phyloP scores from a whole-genome alignment of 2,888 invertebrate species.

The Lithosia quadra region DNA sequence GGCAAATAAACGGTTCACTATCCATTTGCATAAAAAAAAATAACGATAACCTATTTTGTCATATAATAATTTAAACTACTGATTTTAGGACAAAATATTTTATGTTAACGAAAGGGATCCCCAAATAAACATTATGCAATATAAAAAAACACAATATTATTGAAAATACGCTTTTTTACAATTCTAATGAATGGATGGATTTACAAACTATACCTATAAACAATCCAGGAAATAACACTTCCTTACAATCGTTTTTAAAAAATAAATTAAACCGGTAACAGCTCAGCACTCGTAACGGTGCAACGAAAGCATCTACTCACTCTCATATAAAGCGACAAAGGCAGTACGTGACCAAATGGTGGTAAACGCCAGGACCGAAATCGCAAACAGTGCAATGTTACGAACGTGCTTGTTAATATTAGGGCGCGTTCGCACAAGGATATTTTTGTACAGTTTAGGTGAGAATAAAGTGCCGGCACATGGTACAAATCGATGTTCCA shows the following conservation, averaged over 20 bases:
- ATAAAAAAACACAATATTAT: too few relatives aligned
- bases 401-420: slow-evolving; percentile 9
- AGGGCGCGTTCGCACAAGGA: background rate
- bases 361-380: background rate
- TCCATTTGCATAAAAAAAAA: too few relatives aligned
- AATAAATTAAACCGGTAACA: background rate
- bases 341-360: slow-evolving; percentile 6
- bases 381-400: background rate
- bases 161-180: too few relatives aligned
- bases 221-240: too few relatives aligned
- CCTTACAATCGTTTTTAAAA: background rate
- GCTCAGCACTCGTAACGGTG: background rate
- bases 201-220: too few relatives aligned
- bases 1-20: too few relatives aligned
- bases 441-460: background rate
- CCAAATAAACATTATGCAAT: too few relatives aligned
- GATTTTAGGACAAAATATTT: too few relatives aligned
- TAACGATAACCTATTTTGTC: too few relatives aligned
- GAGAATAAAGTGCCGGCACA: background rate
- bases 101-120: too few relatives aligned
- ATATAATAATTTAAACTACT: too few relatives aligned
- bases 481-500: background rate
- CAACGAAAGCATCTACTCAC: background rate
- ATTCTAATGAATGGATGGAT: too few relatives aligned
- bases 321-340: background rate